Evolutionary conservation across 1,140 invertebrate species (phyloP).

Genomic region (Antheraea mylitta): DNA sequence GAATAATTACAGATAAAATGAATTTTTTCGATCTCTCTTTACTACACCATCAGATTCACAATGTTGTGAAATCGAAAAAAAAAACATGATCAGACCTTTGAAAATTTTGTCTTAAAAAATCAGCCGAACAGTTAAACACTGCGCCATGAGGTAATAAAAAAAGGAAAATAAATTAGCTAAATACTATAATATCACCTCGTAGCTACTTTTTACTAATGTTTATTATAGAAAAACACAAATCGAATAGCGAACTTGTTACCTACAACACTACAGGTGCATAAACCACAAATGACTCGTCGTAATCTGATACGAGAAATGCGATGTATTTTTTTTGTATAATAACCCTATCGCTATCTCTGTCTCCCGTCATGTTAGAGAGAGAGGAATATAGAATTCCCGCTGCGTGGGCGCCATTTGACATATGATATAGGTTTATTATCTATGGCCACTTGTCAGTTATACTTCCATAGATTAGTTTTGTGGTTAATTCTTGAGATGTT

Average conservation of each 20-base stretch:
- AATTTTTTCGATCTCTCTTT: no score
- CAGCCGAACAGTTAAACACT: no score
- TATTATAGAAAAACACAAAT: not conserved
- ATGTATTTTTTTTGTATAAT: not conserved
- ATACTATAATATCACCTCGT: no score
- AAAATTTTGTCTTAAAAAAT: no score
- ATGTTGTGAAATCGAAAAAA: no score
- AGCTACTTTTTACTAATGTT: no score
- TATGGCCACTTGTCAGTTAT: not conserved
- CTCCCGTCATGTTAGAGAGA: not conserved
- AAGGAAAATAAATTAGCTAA: no score
- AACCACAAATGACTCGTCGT: not conserved
- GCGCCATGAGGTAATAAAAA: no score
- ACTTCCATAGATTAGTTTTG: not conserved
- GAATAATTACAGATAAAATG: no score
- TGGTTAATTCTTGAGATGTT: not conserved
- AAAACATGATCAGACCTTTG: no score
- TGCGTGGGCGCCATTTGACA: conserved; percentile 1
- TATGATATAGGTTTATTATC: conserved; percentile 1
- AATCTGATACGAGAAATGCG: not conserved
- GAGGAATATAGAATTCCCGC: not conserved
- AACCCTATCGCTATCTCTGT: not conserved
- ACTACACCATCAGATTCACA: no score
- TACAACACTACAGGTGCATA: not conserved
- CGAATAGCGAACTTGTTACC: not conserved